Percentiles rank a stretch among this genome's conserved stretches.
Evolutionary conservation across 2,113 vertebrate species (phyloP).

Genomic region (Strix aluco): DNA sequence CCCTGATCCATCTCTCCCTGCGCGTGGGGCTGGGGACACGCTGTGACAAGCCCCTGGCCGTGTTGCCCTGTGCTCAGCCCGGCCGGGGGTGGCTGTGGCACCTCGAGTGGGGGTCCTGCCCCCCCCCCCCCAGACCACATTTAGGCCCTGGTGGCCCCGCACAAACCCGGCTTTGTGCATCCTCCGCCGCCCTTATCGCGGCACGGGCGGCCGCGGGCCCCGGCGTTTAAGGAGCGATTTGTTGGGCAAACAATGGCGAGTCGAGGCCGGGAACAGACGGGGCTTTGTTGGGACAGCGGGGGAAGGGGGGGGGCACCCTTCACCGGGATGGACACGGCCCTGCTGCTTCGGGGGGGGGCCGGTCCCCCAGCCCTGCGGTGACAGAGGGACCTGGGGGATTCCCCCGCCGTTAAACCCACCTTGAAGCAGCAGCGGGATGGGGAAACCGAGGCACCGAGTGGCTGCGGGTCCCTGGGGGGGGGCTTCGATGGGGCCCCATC

Average conservation of each 20-base stretch:
- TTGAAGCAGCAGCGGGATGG: rapidly evolving
- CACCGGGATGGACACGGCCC: rapidly evolving
- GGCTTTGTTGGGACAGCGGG: background rate
- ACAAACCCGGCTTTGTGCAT: background rate
- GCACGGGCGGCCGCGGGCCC: background rate
- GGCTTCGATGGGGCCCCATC: background rate
- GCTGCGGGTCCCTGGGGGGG: background rate
- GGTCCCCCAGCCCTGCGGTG: background rate
- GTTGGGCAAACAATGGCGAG: constrained; percentile 6
- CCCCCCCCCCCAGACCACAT: rapidly evolving
- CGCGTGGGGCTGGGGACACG: background rate
- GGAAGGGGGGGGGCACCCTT: background rate
- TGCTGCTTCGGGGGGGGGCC: rapidly evolving
- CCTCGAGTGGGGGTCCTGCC: background rate
- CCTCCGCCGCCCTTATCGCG: background rate
- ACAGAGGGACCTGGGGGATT: background rate
- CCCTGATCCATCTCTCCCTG: rapidly evolving
- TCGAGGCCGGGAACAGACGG: background rate
- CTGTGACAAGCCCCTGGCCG: rapidly evolving
- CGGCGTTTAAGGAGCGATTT: background rate
- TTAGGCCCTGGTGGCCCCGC: background rate
- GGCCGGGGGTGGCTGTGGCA: background rate
- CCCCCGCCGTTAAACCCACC: background rate
- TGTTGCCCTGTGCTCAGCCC: background rate
- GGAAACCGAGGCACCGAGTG: background rate